phyloP scores from a whole-genome alignment of 64 coral and sea anemone species.

The Pocillopora damicornis region DNA sequence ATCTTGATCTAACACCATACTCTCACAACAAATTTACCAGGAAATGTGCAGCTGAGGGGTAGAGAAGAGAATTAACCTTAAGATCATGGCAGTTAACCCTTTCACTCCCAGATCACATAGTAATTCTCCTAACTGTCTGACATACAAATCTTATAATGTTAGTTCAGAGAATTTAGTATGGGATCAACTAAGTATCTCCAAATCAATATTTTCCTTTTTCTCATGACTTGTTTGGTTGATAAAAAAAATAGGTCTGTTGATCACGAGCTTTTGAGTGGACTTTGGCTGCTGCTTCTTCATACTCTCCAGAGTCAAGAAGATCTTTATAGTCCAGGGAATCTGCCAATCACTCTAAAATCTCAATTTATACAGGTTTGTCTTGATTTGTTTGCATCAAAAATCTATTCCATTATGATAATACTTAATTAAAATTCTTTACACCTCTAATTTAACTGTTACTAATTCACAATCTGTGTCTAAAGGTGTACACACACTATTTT shows the following conservation, averaged over 20 bases:
- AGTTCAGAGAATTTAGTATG: too few relatives aligned
- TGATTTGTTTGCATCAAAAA: background rate
- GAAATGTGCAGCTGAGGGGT: too few relatives aligned
- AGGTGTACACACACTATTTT: too few relatives aligned
- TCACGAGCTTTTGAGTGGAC: background rate
- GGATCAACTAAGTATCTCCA: too few relatives aligned
- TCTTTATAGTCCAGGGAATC: background rate
- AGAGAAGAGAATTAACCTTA: background rate
- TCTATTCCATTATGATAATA: background rate
- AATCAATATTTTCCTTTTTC: too few relatives aligned
- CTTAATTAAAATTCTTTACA: slow-evolving; percentile 13
- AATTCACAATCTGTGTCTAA: too few relatives aligned
- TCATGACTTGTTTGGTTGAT: too few relatives aligned
- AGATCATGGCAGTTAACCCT: background rate
- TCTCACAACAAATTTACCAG: background rate
- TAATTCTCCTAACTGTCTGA: too few relatives aligned
- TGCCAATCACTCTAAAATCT: slow-evolving; percentile 56
- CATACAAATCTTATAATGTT: too few relatives aligned
- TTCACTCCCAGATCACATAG: too few relatives aligned
- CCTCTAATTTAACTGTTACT: too few relatives aligned
- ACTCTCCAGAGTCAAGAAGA: slow-evolving; percentile 55
- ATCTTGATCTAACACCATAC: background rate
- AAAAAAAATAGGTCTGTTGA: background rate
- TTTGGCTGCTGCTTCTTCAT: slow-evolving; percentile 54
- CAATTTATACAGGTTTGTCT: slow-evolving; percentile 69